Evolutionary conservation across 2,113 vertebrate genomes (phyloP), one percentile per base, ranked within the genome.

Genomic region (Pseudorectes ferrugineus): DNA sequence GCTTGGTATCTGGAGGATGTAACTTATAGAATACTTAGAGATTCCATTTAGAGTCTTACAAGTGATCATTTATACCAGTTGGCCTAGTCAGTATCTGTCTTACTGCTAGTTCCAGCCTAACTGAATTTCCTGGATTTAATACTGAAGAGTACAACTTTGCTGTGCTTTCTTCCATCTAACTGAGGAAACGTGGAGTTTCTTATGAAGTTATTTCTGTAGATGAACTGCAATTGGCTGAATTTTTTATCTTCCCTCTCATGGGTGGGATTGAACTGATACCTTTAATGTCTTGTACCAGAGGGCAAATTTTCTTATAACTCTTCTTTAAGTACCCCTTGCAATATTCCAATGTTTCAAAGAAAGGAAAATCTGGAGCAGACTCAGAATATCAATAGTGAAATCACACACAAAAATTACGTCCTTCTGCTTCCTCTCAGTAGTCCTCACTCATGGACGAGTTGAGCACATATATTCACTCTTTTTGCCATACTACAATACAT

Each of bases 361-460:
- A 75, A 71, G n/a, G 1, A 59, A 59, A 79, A 61, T 36, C 35
- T 76, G 40, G 12, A 65, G 20, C 17, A 76, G 33, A 79, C 43
- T 70, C 45, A 82, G 55, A 84, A 93, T 70, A 52, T 18, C 45
- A 57, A 22, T 42, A 59, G 12, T 55, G 49, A 85, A 84, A 52
- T 8, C 3, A 22, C 22, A 40, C 17, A 10, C 4, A 42, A 15
- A 72, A 73, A 29, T 43, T 31, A 57, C 2, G 29, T 46, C 28
- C n/a, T 79, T 79, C 62, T 89, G 29, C 25, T 68, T 80, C 17
- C 5, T 72, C 35, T 75, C 57, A 42, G 43, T 36, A 72, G 33
- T 48, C 21, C 4, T 63, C 26, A 28, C 2, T 10, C 36, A 61
- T 0, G 2, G 25, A 28, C 1, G 1, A 70, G 10, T 35, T 77